These are phyloP conservation scores for Anguilla megastoma DNA, from an alignment of 2,797 vertebrate genomes.

Conservation along the genomic window DNA sequence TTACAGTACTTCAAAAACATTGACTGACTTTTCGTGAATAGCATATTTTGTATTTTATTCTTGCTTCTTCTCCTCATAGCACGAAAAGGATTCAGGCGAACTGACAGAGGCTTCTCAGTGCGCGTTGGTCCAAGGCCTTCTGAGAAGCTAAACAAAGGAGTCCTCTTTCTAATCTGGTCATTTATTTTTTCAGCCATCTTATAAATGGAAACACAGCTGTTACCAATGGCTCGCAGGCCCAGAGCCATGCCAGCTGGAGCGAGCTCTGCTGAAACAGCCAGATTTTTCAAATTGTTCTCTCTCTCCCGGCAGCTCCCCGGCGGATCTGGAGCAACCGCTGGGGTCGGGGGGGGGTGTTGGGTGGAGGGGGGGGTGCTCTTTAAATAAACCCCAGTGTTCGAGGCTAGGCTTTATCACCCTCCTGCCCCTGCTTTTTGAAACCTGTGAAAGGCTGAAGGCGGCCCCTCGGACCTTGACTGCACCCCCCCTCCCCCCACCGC, in stretches of 20 bases:
- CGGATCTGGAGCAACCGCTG: conserved; percentile 93
- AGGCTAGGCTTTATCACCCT: conserved; percentile 54
- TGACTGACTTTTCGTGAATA: not conserved
- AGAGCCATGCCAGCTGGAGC: conserved; percentile 86
- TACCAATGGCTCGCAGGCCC: conserved; percentile 88
- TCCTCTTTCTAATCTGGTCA: conserved; percentile 84
- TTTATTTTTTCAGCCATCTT: conserved; percentile 95
- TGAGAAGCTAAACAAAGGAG: conserved; percentile 74
- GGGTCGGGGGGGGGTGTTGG: conserved; percentile 80
- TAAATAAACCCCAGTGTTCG: conserved; percentile 80
- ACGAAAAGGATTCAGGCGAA: not conserved
- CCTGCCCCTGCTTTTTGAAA: conserved; percentile 5
- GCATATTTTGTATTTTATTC: not conserved
- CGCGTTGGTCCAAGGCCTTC: conserved; percentile 65
- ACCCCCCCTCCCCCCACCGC: too few species aligned
- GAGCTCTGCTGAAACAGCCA: conserved; percentile 88
- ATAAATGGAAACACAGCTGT: conserved; percentile 95
- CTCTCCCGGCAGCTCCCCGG: conserved; percentile 44
- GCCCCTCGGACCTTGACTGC: conserved; percentile 3
- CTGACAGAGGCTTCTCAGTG: conserved; percentile 60
- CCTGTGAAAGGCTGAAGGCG: not conserved
- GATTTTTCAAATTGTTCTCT: conserved; percentile 82
- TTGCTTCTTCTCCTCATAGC: too few species aligned
- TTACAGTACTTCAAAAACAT: not conserved
- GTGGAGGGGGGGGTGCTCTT: conserved; percentile 75